Conservation (phyloP, 2,113 vertebrate genomes). For the Carassius gibelio region DNA sequence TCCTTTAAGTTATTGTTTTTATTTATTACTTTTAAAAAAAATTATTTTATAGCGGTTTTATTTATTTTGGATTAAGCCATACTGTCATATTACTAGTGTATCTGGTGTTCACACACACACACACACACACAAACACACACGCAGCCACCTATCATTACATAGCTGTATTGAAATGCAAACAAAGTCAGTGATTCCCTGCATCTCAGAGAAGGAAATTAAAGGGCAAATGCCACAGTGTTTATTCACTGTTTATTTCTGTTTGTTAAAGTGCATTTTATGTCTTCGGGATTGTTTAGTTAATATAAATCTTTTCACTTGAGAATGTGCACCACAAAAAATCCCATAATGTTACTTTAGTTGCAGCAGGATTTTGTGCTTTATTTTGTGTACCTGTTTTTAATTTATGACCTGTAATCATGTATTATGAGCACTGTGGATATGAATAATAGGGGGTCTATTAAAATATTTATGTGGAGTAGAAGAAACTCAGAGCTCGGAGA, state of each 20-base stretch:
- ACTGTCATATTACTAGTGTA: not conserved
- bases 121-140: too few relatives aligned
- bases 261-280: not conserved
- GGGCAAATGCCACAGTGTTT: not conserved
- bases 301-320: constrained; percentile 10
- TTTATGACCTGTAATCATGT: not conserved
- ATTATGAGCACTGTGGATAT: constrained; percentile 27
- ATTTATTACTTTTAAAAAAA: not conserved
- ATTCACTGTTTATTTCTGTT: constrained; percentile 4
- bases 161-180: not conserved
- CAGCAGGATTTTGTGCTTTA: not conserved
- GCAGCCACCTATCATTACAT: not conserved
- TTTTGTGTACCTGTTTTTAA: constrained; percentile 19
- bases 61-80: not conserved
- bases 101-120: not conserved
- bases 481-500: not conserved
- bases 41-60: not conserved
- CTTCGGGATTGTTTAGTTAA: not conserved
- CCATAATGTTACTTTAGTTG: not conserved
- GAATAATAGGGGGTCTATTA: constrained; percentile 1
- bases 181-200: constrained; percentile 3
- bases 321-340: constrained; percentile 6
- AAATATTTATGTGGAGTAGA: constrained; percentile 33
- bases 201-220: constrained; percentile 14
- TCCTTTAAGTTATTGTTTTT: not conserved